Percentiles rank a stretch among this genome's conserved stretches.
These are phyloP conservation scores for Sepioteuthis lessoniana DNA, from an alignment of 2,888 invertebrate genomes.

Conservation along the genomic window DNA sequence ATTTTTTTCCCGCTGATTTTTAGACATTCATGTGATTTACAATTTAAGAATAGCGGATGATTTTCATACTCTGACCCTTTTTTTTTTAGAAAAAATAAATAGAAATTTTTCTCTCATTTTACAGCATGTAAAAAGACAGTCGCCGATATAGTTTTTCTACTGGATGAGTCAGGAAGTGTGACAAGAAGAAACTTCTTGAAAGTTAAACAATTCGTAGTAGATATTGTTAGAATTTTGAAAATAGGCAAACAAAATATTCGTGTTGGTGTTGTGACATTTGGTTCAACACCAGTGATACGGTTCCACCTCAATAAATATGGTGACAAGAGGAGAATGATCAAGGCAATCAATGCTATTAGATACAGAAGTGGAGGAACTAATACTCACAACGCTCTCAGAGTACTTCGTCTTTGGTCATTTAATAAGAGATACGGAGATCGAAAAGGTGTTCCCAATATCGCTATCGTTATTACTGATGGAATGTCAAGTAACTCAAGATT, in stretches of 20 bases:
- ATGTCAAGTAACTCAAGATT: conserved; percentile 58
- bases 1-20: too few relatives aligned
- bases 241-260: not conserved
- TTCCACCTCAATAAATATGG: not conserved
- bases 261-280: too few relatives aligned
- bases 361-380: not conserved
- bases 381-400: not conserved
- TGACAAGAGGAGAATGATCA: not conserved
- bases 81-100: too few relatives aligned
- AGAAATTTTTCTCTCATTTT: not conserved
- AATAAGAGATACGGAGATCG: conserved; percentile 58
- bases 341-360: not conserved
- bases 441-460: conserved; percentile 63
- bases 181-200: not conserved
- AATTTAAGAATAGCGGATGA: too few relatives aligned
- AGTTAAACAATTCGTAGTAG: not conserved
- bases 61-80: too few relatives aligned
- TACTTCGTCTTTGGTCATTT: conserved; percentile 50
- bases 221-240: not conserved
- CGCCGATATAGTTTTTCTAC: not conserved
- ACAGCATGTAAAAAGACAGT: not conserved
- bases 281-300: not conserved
- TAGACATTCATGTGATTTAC: too few relatives aligned
- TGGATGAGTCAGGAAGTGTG: not conserved
- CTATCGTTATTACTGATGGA: conserved; percentile 68